Evolutionary conservation across 2,888 invertebrate genomes (phyloP), one percentile per base, ranked within the genome.

Genomic region (Idaea dimidiata): DNA sequence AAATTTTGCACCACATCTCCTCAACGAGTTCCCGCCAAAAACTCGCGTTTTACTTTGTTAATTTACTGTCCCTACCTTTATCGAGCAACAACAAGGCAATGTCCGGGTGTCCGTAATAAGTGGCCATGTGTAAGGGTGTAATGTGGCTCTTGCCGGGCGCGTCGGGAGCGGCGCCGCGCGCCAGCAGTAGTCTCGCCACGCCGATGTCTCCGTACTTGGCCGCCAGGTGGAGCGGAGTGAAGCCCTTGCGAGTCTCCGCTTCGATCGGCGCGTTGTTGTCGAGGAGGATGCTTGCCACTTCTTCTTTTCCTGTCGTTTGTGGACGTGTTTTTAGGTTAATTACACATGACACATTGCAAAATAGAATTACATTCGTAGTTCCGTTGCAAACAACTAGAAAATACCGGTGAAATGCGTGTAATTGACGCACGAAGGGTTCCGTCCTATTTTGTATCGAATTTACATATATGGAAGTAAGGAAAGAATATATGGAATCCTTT

Each of bases 201-300:
- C 96, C 96, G 65, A 97, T 95, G 83, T 97, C 97, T n/a, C 99
- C 99, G 85, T 99, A 99, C 85, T 99, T 99, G 57, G 98, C 97
- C 4, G 99, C 99, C 63, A 99, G 94, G 91, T 99, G 99, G 7
- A 99, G 94, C 0, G 99, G 99, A 0, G 99, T 98, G 92, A 99
- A 99, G 10, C 99, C 98, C 93, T 97, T 97, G 77, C 98, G 98
- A 6, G 99, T 99, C n/a, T 97, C 96, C 0, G 97, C 96, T 71
- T 96, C 96, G 62, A 98, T 94, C 57, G 97, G 95, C 0, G 99
- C 99, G 70, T 96, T 96, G 87, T 98, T 95, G 77, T 99, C 99
- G 55, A 99, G 94, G 0, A 99, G 94, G 65, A 98, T 96, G 14
- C 96, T 94, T 0, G 97, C 98, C 33, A 99, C 98, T 87, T 97